Percentiles rank a stretch among this genome's conserved stretches.
phyloP scores from a whole-genome alignment of 2,113 vertebrate genomes.

The Tauraco erythrolophus region DNA sequence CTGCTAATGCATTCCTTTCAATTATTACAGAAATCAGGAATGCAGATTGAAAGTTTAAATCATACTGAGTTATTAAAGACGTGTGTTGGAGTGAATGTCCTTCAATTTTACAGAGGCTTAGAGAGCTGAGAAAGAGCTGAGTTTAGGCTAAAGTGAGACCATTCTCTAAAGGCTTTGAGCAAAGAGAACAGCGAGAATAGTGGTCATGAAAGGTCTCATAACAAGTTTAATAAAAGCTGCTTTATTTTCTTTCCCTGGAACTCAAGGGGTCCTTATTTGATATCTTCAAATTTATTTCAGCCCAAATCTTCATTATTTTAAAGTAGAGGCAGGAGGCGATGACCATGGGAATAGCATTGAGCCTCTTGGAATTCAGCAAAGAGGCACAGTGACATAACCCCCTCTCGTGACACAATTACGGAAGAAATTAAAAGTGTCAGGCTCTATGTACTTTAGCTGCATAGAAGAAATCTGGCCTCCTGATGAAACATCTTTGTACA shows the following conservation, averaged over 20 bases:
- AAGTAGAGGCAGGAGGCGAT: slow-evolving; percentile 68
- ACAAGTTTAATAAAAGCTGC: slow-evolving; percentile 83
- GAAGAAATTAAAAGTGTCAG: slow-evolving; percentile 77
- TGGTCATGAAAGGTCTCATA: slow-evolving; percentile 78
- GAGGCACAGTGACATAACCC: slow-evolving; percentile 61
- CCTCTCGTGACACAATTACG: slow-evolving; percentile 70
- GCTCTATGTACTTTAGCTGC: slow-evolving; percentile 62
- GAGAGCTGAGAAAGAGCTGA: slow-evolving; percentile 71
- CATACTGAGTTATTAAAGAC: slow-evolving; percentile 66
- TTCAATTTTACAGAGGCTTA: slow-evolving; percentile 74
- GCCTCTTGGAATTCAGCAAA: slow-evolving; percentile 69
- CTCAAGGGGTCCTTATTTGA: slow-evolving; percentile 76
- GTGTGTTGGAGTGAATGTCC: slow-evolving; percentile 56
- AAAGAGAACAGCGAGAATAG: slow-evolving; percentile 74
- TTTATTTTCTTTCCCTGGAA: slow-evolving; percentile 79
- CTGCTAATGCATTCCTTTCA: slow-evolving; percentile 79
- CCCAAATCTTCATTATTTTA: slow-evolving; percentile 82
- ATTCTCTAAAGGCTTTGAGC: slow-evolving; percentile 75
- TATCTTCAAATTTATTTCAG: slow-evolving; percentile 83
- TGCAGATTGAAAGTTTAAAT: slow-evolving; percentile 69
- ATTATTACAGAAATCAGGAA: slow-evolving; percentile 68
- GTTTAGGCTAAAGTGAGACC: slow-evolving; percentile 73
- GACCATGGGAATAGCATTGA: slow-evolving; percentile 70
- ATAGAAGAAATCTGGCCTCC: slow-evolving; percentile 70
- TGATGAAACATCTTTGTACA: slow-evolving; percentile 72